Percentiles rank a stretch among this genome's conserved stretches.
Conservation (phyloP, 1,140 invertebrate species). For the Tetramorium parvispinum region DNA sequence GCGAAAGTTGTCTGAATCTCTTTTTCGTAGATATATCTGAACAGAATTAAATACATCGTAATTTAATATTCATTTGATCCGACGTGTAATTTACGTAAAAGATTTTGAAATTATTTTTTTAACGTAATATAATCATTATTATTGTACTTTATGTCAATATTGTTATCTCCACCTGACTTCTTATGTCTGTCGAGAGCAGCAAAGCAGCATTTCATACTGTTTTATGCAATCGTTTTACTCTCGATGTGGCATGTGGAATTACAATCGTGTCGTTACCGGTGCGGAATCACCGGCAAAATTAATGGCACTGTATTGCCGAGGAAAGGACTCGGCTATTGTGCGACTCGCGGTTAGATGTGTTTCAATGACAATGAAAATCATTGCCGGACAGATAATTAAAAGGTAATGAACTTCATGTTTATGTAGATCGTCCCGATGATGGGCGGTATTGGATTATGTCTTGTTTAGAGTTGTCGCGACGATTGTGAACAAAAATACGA, state of each 20-base stretch:
- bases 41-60: not conserved
- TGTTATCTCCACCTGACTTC: not conserved
- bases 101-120: not conserved
- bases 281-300: slow-evolving; percentile 64
- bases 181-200: not conserved
- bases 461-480: slow-evolving; percentile 7
- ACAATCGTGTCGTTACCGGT: slow-evolving; percentile 61
- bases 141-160: not conserved
- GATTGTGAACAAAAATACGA: not conserved
- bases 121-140: not conserved
- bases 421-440: slow-evolving; percentile 70
- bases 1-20: not conserved
- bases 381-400: slow-evolving; percentile 71
- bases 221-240: not conserved
- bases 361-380: slow-evolving; percentile 75
- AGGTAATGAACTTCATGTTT: slow-evolving; percentile 74
- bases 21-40: not conserved
- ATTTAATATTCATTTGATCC: slow-evolving; percentile 10
- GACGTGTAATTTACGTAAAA: not conserved
- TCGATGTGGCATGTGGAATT: slow-evolving; percentile 10
- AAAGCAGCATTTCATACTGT: not conserved
- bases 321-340: slow-evolving; percentile 71
- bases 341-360: slow-evolving; percentile 59
- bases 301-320: slow-evolving; percentile 64
- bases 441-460: not conserved